Evolutionary conservation across 2,888 invertebrate species (phyloP).

Genomic region (Uloborus plumipes): DNA sequence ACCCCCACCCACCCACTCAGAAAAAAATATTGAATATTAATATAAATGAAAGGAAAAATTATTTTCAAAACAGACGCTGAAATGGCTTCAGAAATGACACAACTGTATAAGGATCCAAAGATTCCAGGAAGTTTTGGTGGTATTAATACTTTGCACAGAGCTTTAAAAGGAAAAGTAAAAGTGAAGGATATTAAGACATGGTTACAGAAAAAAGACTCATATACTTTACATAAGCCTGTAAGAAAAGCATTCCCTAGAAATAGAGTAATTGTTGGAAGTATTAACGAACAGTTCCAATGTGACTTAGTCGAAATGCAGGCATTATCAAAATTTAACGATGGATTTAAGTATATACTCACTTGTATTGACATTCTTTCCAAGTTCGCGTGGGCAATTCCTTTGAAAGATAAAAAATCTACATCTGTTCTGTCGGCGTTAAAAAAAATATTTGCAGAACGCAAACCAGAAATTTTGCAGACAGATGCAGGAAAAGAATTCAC

Average conservation of each 20-base stretch:
- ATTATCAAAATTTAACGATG: constrained; percentile 62
- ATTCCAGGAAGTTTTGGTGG: constrained; percentile 29
- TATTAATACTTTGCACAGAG: constrained; percentile 16
- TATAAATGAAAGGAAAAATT: too few relatives aligned
- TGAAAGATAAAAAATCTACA: constrained; percentile 67
- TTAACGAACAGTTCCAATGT: constrained; percentile 67
- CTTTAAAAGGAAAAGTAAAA: constrained; percentile 17
- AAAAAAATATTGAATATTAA: too few relatives aligned
- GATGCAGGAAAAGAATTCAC: constrained; percentile 67
- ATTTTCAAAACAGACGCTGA: background rate
- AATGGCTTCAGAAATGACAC: background rate
- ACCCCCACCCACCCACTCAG: too few relatives aligned
- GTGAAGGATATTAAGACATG: constrained; percentile 37
- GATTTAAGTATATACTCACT: constrained; percentile 66
- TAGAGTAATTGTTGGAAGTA: constrained; percentile 59
- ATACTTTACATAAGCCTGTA: constrained; percentile 56
- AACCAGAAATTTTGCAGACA: constrained; percentile 65
- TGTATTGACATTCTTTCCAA: constrained; percentile 68
- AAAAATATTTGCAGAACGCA: constrained; percentile 52
- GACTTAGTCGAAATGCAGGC: constrained; percentile 67
- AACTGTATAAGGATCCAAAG: constrained; percentile 25
- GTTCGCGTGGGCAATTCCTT: constrained; percentile 66
- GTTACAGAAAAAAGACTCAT: constrained; percentile 36
- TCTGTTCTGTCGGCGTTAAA: constrained; percentile 61
- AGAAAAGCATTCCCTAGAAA: constrained; percentile 45